Evolutionary conservation across 30 jellyfish, hydroid and myxozoan species (phyloP), one percentile per base, ranked within the genome.

Genomic region (Chrysaora quinquecirrha): DNA sequence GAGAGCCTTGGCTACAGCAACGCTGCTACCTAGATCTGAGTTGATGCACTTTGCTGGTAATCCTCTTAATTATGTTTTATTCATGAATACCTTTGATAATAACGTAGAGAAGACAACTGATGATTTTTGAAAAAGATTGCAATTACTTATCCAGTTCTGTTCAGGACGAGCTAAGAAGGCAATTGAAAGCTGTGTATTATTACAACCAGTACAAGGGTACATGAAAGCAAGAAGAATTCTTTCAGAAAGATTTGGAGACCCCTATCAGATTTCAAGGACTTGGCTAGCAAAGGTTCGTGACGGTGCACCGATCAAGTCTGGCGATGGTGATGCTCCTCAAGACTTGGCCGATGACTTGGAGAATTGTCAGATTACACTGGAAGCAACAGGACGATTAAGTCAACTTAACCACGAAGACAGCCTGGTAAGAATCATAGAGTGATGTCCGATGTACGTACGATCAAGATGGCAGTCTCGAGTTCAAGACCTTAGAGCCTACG

Each of bases 221-320:
- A 33, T 1, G 4, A 69, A 65, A 32, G 90, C 90, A 24, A 35
- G 30, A 38, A 27, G 83, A 28, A 32, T 79, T 29, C 75, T 79
- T 19, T 72, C 80, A 21, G 90, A 79, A 66, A 79, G 90, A 65
- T 64, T 64, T 64, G 90, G 90, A 23, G 64, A 67, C 75, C 27
- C 68, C 19, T 52, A 52, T 19, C 12, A 52, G 19, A 19, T 52
- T 52, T 52, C 68, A 52, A 52, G 68, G 25, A 52, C 68, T 2
- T 64, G 76, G 76, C 48, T 7, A 11, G 23, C 56, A 19, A 64
- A 64, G 56, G 56, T 32, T 3, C 11, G 11, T 6, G 56, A 64
- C 23, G 76, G 76, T 64, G 23, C 76, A 11, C 48, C 11, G 3
- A 27, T 64, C 52, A 64, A 64, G 23, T 24, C 58, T 21, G 76